A percentile compares a stretch with the other conserved stretches of the same genome.
Evolutionary conservation across 1,140 invertebrate species (phyloP).

Genomic region (Pseudomyrmex pallidus): DNA sequence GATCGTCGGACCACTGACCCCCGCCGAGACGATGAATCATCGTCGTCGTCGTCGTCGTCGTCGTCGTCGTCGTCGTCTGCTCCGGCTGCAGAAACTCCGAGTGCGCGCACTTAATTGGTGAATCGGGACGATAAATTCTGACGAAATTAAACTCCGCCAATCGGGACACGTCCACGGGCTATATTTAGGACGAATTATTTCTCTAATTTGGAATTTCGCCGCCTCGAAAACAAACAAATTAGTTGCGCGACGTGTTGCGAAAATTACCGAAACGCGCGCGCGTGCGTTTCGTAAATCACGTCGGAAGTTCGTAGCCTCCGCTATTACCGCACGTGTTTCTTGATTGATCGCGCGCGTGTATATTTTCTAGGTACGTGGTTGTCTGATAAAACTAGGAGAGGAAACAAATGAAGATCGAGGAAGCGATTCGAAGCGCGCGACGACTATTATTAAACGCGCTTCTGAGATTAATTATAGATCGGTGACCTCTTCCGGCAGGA

Average conservation of each 20-base stretch:
- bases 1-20: conserved; percentile 60
- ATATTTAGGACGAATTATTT: conserved; percentile 21
- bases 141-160: conserved; percentile 16
- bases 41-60: not conserved
- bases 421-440: not conserved
- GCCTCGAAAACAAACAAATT: too few species aligned
- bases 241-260: too few species aligned
- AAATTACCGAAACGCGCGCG: too few species aligned
- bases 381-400: too few species aligned
- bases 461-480: conserved; percentile 22
- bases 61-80: too few species aligned
- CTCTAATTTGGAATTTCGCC: not conserved
- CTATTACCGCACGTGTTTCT: too few species aligned
- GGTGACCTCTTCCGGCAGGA: not conserved
- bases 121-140: conserved; percentile 46
- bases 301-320: too few species aligned
- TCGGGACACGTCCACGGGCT: not conserved
- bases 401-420: too few species aligned
- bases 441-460: conserved; percentile 4
- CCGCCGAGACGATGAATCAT: conserved; percentile 69
- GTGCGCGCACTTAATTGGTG: conserved; percentile 23
- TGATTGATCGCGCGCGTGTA: not conserved
- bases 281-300: too few species aligned
- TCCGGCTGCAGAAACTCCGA: too few species aligned
- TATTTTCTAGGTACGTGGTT: not conserved